A percentile compares a stretch with the other conserved stretches of the same genome.
These are phyloP conservation scores for Nanorana parkeri DNA, from an alignment of 2,113 vertebrate species.

Conservation along the genomic window DNA sequence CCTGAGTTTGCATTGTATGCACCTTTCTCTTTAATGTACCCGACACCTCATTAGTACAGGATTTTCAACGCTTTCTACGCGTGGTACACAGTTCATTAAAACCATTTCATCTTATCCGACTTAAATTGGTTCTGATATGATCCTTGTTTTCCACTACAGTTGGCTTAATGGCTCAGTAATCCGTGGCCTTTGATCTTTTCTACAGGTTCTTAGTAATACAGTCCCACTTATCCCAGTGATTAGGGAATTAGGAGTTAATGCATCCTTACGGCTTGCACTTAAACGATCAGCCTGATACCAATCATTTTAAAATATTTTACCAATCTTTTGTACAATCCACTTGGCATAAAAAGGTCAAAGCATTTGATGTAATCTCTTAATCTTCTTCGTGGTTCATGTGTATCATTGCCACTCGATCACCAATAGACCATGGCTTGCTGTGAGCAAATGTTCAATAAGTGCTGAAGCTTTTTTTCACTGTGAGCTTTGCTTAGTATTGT, in stretches of 20 bases:
- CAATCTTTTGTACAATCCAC: slow-evolving; percentile 30
- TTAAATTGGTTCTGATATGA: slow-evolving; percentile 61
- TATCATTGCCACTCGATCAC: slow-evolving; percentile 46
- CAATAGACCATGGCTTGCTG: slow-evolving; percentile 40
- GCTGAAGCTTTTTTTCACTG: slow-evolving; percentile 8
- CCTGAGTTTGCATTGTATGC: slow-evolving; percentile 46
- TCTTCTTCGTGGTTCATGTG: slow-evolving; percentile 41
- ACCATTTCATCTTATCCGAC: slow-evolving; percentile 74
- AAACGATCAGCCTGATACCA: slow-evolving; percentile 61
- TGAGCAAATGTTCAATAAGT: slow-evolving; percentile 10
- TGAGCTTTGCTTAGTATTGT: slow-evolving; percentile 11
- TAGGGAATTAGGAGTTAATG: slow-evolving; percentile 46
- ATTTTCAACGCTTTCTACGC: slow-evolving; percentile 70
- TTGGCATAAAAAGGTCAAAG: slow-evolving; percentile 45
- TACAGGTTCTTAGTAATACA: slow-evolving; percentile 29
- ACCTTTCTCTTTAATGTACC: slow-evolving; percentile 56
- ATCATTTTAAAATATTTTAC: slow-evolving; percentile 49
- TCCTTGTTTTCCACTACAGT: slow-evolving; percentile 60
- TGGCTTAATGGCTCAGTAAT: slow-evolving; percentile 58
- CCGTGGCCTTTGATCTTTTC: slow-evolving; percentile 60
- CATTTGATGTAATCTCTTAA: slow-evolving; percentile 49
- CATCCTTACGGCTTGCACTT: slow-evolving; percentile 44
- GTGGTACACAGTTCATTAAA: slow-evolving; percentile 70
- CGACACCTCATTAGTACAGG: slow-evolving; percentile 72
- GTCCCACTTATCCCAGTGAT: slow-evolving; percentile 53